Evolutionary conservation across 2,797 vertebrate species (phyloP).

Genomic region (Poeciliopsis paucimaculata): DNA sequence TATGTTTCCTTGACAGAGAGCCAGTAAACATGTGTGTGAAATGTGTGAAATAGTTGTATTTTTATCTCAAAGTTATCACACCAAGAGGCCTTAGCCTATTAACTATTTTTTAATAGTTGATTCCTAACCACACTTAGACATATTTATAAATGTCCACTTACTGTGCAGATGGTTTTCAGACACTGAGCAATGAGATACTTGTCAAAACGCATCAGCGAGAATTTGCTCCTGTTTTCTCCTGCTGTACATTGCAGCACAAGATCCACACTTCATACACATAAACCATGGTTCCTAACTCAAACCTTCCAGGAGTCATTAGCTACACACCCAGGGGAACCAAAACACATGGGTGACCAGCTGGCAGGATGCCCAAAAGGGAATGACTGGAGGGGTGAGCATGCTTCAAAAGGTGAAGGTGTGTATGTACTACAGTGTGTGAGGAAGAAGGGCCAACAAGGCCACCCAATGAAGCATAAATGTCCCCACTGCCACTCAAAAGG

Average conservation of each 20-base stretch:
- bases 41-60: background rate
- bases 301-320: background rate
- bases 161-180: background rate
- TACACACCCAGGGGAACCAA: conserved; percentile 27
- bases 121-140: background rate
- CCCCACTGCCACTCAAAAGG: conserved; percentile 45
- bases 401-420: conserved; percentile 19
- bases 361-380: conserved; percentile 50
- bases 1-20: background rate
- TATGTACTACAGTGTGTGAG: conserved; percentile 25
- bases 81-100: background rate
- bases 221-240: background rate
- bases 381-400: conserved; percentile 36
- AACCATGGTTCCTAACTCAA: background rate
- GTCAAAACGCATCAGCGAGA: background rate
- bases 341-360: conserved; percentile 49
- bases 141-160: background rate
- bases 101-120: background rate
- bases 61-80: background rate
- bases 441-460: conserved; percentile 53
- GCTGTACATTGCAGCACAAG: background rate
- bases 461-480: conserved; percentile 55
- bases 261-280: background rate
- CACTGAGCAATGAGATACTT: background rate
- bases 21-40: background rate